Evolutionary conservation across 2,888 invertebrate genomes (phyloP).

Genomic region (Mythimna ferrago): DNA sequence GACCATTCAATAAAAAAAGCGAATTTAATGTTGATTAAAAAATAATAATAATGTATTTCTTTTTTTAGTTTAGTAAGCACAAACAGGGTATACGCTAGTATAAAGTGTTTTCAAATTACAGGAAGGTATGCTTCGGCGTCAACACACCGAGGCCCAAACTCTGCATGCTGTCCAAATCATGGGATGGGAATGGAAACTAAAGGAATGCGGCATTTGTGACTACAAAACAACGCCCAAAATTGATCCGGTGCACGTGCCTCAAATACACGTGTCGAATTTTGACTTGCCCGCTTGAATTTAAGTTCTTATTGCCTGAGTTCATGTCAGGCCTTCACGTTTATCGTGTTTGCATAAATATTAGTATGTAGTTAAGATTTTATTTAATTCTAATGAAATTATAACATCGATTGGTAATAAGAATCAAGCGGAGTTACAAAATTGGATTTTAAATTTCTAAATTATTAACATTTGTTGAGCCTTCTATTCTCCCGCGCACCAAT

Average conservation of each 20-base stretch:
- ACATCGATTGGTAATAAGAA: conserved; percentile 83
- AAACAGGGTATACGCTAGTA: too few species aligned
- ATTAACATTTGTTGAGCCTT: conserved; percentile 74
- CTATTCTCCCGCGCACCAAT: conserved; percentile 71
- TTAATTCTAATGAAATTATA: conserved; percentile 72
- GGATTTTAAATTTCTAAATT: conserved; percentile 78
- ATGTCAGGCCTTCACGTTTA: conserved; percentile 73
- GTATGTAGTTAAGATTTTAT: conserved; percentile 42
- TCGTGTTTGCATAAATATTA: conserved; percentile 68
- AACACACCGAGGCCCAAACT: conserved; percentile 99
- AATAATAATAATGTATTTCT: too few species aligned
- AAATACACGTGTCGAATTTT: conserved; percentile 97
- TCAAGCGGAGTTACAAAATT: conserved; percentile 89
- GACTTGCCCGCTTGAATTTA: conserved; percentile 89
- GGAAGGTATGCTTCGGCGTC: conserved; percentile 97
- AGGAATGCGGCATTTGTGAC: conserved; percentile 96
- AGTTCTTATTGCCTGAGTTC: conserved; percentile 82
- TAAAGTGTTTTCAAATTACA: conserved; percentile 73
- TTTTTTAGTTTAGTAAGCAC: too few species aligned
- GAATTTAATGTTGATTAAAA: too few species aligned
- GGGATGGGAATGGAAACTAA: conserved; percentile 99
- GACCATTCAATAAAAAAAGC: too few species aligned
- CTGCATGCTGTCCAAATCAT: conserved; percentile 98
- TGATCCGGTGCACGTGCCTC: conserved; percentile 97
- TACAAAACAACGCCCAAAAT: conserved; percentile 95